Percentiles rank a stretch among this genome's conserved stretches.
These are phyloP conservation scores for Sicus ferrugineus DNA, from an alignment of 2,888 invertebrate genomes.

Conservation along the genomic window DNA sequence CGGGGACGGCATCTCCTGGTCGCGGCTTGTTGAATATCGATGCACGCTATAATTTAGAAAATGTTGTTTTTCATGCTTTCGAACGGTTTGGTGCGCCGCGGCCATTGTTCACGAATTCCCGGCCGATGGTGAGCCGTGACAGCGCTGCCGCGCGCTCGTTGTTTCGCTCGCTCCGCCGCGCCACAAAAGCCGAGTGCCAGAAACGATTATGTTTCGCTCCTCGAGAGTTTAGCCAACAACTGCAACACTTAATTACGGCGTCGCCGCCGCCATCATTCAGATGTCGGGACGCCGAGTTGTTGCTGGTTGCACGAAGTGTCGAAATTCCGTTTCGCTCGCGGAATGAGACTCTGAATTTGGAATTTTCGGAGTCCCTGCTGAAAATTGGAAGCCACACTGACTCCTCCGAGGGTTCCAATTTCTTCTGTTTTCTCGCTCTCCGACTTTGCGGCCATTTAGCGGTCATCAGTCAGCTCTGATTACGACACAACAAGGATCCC, in stretches of 20 bases:
- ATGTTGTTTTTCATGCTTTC: slow-evolving; percentile 52
- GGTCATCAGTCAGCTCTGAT: too few species aligned
- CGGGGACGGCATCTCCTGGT: slow-evolving; percentile 51
- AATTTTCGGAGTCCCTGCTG: too few species aligned
- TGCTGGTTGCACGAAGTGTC: background rate
- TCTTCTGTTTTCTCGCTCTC: too few species aligned
- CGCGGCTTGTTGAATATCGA: slow-evolving; percentile 60
- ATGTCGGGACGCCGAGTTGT: background rate
- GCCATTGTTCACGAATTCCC: slow-evolving; percentile 32
- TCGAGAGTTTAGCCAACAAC: slow-evolving; percentile 31
- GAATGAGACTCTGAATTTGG: too few species aligned
- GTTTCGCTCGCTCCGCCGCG: background rate
- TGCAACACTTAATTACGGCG: slow-evolving; percentile 29
- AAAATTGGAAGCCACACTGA: too few species aligned
- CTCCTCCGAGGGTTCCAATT: too few species aligned
- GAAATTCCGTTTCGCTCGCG: slow-evolving; percentile 2
- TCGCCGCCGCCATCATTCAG: slow-evolving; percentile 15
- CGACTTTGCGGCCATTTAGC: too few species aligned
- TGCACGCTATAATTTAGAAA: slow-evolving; percentile 56
- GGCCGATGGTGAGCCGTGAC: slow-evolving; percentile 17
- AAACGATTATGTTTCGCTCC: slow-evolving; percentile 30
- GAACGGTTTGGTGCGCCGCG: slow-evolving; percentile 26
- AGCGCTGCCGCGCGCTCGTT: background rate
- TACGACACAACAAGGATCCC: too few species aligned
- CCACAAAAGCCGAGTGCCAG: slow-evolving; percentile 25